Evolutionary conservation across 2,888 invertebrate genomes (phyloP).

Genomic region (Drosophila barbarae): DNA sequence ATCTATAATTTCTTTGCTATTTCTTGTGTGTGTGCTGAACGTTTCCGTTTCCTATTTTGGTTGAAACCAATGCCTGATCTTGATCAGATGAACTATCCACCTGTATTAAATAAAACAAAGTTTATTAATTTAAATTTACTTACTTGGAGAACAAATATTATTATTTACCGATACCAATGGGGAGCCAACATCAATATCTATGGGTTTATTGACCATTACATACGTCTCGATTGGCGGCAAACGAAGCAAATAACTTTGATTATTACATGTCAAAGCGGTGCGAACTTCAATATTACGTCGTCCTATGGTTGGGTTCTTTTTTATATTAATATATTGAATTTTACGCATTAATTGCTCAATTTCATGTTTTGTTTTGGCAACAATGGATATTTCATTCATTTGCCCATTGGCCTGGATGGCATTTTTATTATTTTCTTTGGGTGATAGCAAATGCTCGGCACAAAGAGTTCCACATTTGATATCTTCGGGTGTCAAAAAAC

Average conservation of each 20-base stretch:
- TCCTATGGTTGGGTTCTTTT: constrained; percentile 96
- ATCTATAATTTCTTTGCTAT: no score
- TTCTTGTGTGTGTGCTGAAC: no score
- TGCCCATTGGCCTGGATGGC: constrained; percentile 83
- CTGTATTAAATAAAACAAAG: constrained; percentile 14
- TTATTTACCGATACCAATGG: constrained; percentile 12
- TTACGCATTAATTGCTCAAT: constrained; percentile 91
- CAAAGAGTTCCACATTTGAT: constrained; percentile 78
- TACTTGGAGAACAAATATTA: background rate
- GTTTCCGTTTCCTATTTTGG: no score
- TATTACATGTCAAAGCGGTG: constrained; percentile 77
- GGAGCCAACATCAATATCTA: constrained; percentile 18
- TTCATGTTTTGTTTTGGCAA: constrained; percentile 93
- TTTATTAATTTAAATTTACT: constrained; percentile 8
- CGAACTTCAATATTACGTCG: constrained; percentile 85
- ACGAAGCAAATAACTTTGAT: constrained; percentile 74
- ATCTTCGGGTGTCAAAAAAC: constrained; percentile 70
- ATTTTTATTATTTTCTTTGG: constrained; percentile 67
- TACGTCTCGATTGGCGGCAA: constrained; percentile 79
- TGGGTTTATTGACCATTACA: constrained; percentile 79
- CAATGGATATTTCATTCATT: constrained; percentile 90
- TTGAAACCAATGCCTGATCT: background rate
- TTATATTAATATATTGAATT: constrained; percentile 94
- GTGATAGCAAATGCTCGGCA: constrained; percentile 80
- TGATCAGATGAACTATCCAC: constrained; percentile 6